A percentile compares a stretch with the other conserved stretches of the same genome.
phyloP scores from a whole-genome alignment of 2,888 invertebrate genomes.

The Drosophila silvestris region DNA sequence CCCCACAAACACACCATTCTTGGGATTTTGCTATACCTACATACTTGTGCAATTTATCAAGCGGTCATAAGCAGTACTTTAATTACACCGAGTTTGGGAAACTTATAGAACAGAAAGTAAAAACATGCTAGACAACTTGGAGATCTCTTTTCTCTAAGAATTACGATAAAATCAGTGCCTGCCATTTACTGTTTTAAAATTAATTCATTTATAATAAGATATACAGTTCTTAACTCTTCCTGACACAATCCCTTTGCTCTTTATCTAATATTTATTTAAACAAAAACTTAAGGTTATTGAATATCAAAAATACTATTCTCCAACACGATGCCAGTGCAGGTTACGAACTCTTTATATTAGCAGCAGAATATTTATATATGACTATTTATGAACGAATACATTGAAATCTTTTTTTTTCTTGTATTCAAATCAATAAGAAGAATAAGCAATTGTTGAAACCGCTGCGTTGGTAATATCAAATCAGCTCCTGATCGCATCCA shows the following conservation, averaged over 20 bases:
- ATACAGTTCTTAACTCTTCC: background rate
- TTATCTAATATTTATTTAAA: background rate
- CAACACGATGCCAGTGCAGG: background rate
- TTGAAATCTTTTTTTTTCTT: background rate
- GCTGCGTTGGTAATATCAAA: background rate
- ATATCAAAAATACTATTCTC: background rate
- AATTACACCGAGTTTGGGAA: background rate
- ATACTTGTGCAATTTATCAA: background rate
- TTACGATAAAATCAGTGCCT: background rate
- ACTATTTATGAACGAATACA: background rate
- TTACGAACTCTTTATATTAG: background rate
- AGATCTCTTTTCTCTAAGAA: background rate
- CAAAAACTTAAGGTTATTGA: background rate
- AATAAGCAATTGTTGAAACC: background rate
- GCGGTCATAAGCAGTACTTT: background rate
- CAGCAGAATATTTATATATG: background rate
- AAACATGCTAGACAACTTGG: background rate
- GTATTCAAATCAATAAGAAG: background rate
- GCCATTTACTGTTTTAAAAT: background rate
- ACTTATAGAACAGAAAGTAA: background rate
- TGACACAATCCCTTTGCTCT: background rate
- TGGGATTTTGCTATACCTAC: background rate
- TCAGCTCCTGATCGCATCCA: background rate
- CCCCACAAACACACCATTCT: slow-evolving; percentile 13
- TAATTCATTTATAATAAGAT: background rate